Percentiles rank a stretch among this genome's conserved stretches.
phyloP scores from a whole-genome alignment of 1,140 invertebrate genomes.

The Drosophila sp. region DNA sequence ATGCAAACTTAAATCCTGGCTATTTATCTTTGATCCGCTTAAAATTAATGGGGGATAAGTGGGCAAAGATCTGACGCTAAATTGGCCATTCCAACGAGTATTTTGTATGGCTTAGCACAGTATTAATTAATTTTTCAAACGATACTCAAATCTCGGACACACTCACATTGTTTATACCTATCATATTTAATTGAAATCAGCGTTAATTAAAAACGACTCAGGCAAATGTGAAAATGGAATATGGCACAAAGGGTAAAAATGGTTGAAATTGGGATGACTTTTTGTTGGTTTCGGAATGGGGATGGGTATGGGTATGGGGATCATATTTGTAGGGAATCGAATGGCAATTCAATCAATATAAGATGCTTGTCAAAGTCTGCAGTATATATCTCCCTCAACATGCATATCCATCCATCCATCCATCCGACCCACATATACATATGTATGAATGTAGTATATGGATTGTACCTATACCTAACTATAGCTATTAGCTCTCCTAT shows the following conservation, averaged over 20 bases:
- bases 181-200: conserved; percentile 54
- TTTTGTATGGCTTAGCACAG: too few species aligned
- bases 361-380: not conserved
- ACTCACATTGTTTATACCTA: conserved; percentile 1
- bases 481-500: conserved; percentile 7
- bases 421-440: not conserved
- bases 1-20: too few species aligned
- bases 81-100: too few species aligned
- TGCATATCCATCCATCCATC: too few species aligned
- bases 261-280: too few species aligned
- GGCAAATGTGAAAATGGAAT: conserved; percentile 10
- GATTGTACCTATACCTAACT: conserved; percentile 7
- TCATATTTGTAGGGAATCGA: not conserved
- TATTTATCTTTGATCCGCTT: too few species aligned
- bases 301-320: not conserved
- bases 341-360: conserved; percentile 11
- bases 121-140: too few species aligned
- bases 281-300: too few species aligned
- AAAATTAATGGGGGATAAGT: too few species aligned
- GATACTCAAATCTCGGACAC: conserved; percentile 23
- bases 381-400: not conserved
- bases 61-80: too few species aligned
- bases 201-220: conserved; percentile 52
- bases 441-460: not conserved
- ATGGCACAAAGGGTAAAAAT: not conserved